These are phyloP conservation scores for Mandrillus leucophaeus DNA, from an alignment of 2,113 vertebrate species.

Conservation along the genomic window DNA sequence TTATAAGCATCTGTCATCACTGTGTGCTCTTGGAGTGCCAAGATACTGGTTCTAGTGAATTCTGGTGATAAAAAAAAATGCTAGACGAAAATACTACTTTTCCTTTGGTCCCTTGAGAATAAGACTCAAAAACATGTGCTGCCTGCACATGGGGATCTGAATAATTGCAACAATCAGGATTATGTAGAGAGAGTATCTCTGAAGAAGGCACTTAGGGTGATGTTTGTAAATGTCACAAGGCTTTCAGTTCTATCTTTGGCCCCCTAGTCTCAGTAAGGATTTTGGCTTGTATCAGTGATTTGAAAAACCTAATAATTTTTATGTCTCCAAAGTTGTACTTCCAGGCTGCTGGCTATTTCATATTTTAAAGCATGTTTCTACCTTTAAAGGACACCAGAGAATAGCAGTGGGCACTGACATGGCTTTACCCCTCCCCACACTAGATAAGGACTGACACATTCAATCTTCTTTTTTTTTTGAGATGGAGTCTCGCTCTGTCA, in stretches of 20 bases:
- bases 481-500: too few relatives aligned
- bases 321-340: slow-evolving; percentile 43
- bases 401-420: neutral
- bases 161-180: slow-evolving; percentile 34
- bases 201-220: slow-evolving; percentile 1
- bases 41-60: slow-evolving; percentile 13
- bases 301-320: slow-evolving; percentile 63
- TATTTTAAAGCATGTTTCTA: neutral
- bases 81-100: slow-evolving; percentile 1
- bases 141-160: neutral
- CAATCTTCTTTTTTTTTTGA: neutral
- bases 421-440: neutral
- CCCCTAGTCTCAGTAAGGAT: slow-evolving; percentile 16
- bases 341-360: neutral
- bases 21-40: neutral
- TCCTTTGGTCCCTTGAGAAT: slow-evolving; percentile 41
- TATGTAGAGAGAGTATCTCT: neutral
- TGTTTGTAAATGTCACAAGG: slow-evolving; percentile 12
- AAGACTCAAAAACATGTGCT: slow-evolving; percentile 28
- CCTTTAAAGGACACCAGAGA: neutral
- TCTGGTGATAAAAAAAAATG: slow-evolving; percentile 45
- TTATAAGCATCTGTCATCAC: slow-evolving; percentile 49
- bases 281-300: slow-evolving; percentile 36
- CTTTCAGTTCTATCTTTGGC: slow-evolving; percentile 60
- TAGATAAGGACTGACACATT: neutral